Percentiles rank a stretch among this genome's conserved stretches.
Conservation (phyloP, 2,888 invertebrate species). For the Digitonthophagus gazella region DNA sequence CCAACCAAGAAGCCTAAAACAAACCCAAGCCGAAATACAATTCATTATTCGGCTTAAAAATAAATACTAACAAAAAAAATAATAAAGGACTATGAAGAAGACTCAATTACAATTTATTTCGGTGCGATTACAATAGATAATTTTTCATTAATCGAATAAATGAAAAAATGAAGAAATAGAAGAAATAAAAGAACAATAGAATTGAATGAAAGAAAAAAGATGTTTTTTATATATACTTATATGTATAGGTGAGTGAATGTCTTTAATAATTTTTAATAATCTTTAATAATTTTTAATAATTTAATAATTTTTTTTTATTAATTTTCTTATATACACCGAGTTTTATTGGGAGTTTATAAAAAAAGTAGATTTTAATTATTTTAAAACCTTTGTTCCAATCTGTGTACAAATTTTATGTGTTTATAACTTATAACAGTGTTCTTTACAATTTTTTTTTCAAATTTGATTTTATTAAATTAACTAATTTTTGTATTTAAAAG, state of each 20-base stretch:
- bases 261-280: background rate
- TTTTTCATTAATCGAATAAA: no score
- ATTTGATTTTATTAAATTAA: conserved; percentile 3
- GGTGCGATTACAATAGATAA: no score
- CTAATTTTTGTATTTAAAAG: conserved; percentile 2
- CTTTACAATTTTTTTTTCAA: no score
- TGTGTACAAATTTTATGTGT: conserved; percentile 16
- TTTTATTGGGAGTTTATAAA: no score
- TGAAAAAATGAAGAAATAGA: no score
- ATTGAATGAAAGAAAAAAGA: background rate
- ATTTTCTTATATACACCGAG: no score
- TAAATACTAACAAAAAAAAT: no score
- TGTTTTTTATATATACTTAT: background rate
- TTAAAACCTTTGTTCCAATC: background rate
- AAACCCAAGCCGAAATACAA: background rate
- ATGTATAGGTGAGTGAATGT: background rate
- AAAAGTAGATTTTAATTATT: no score
- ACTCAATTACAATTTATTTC: background rate
- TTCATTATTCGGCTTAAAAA: no score
- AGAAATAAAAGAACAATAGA: no score
- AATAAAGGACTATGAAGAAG: background rate
- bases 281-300: background rate
- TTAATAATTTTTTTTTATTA: no score
- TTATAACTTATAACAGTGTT: no score
- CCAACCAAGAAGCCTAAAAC: conserved; percentile 1